A percentile compares a stretch with the other conserved stretches of the same genome.
Evolutionary conservation across 2,113 vertebrate species (phyloP).

Genomic region (Astur gentilis): DNA sequence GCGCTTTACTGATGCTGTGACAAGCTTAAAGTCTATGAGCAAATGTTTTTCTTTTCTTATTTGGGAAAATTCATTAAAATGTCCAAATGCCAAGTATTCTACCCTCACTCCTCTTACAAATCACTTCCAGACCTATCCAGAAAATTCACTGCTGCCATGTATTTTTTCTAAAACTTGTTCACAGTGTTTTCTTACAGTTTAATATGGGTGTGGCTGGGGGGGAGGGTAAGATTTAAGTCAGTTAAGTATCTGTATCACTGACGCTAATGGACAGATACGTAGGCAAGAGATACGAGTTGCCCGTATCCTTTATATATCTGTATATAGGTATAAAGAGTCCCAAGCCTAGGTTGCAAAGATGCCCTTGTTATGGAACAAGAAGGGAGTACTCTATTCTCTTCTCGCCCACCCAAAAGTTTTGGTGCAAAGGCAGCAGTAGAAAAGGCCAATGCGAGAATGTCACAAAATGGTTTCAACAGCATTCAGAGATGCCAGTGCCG

Average conservation of each 20-base stretch:
- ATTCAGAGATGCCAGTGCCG: neutral
- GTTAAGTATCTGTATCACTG: neutral
- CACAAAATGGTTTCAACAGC: slow-evolving; percentile 50
- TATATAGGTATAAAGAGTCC: accelerated
- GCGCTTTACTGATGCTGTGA: slow-evolving; percentile 43
- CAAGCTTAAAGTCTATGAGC: slow-evolving; percentile 19
- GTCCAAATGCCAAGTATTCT: neutral
- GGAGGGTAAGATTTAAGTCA: neutral
- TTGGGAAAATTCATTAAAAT: neutral
- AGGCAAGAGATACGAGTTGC: neutral
- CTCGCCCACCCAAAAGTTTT: neutral
- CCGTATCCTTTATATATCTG: neutral
- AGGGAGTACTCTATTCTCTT: neutral
- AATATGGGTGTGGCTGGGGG: neutral
- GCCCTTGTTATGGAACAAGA: neutral
- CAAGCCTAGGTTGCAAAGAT: neutral
- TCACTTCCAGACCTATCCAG: neutral
- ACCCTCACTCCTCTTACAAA: neutral
- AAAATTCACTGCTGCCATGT: neutral
- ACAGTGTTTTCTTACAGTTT: neutral
- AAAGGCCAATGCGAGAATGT: neutral
- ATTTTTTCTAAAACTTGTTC: neutral
- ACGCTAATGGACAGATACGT: neutral
- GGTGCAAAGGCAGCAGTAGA: neutral
- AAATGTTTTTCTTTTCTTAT: slow-evolving; percentile 24